Base-by-base conservation (phyloP, 2,888 invertebrate species). In the Sabellastarte sp. region DNA sequence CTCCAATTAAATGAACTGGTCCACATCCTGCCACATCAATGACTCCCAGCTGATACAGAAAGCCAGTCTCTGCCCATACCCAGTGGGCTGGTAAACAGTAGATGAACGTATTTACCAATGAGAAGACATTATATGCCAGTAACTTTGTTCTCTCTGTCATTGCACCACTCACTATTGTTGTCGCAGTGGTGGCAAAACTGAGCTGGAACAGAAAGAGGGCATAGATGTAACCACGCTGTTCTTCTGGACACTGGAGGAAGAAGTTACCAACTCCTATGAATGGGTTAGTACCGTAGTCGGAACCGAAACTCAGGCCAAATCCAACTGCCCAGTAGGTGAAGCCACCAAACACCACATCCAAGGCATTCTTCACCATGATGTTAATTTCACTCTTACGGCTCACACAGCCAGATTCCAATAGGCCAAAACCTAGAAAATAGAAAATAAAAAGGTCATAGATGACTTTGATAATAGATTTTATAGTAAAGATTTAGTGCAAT, bases 331-430 rank as follows among this genome's bases (percentile, higher is more conserved):
- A 96, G 84, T 95, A 96, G 0, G 94, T 93, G 20, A 93, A 83
- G 65, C 93, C 95, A 1, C 95, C 95, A 28, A 96, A 87, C 0
- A 93, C 92, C 59, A 96, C 93, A 76, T 96, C 95, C 0, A 93
- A 92, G 0, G 94, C 89, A 78, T 95, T 95, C 84, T 96, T 96
- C 91, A 96, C 93, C 95, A 96, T 95, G 63, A 96, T 95, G 80
- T 95, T 95, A 0, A 93, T 93, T 86, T 95, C 95, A 79, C 95
- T 95, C 85, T 95, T 80, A 31, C 74, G 63, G 5, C 68, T 74
- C 0, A 95, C 95, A 76, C 92, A 93, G 1, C 95, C 95, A 0
- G 93, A 93, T 80, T 95, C 95, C 73, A 95, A 84, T 89, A 95
- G 91, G 1, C 94, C 94, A 77, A 95, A 95, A 33, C 95, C 93